Conservation (phyloP, 2,888 invertebrate genomes). For the Sesamia inferens region DNA sequence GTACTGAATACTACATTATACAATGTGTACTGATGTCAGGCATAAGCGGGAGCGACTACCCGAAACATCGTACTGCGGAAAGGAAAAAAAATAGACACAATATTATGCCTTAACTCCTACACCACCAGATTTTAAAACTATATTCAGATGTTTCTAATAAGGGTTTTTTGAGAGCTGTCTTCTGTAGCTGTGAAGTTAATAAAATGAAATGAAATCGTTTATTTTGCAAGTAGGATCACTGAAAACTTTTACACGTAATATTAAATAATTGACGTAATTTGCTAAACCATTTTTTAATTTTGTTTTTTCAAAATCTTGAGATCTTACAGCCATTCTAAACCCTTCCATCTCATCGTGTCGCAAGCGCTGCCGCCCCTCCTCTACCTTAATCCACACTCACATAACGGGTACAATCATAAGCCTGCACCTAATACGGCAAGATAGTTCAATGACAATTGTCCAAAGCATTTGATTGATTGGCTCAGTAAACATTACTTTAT, state of each 20-base stretch:
- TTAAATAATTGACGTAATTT: too few relatives aligned
- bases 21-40: slow-evolving; percentile 59
- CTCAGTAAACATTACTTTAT: slow-evolving; percentile 45
- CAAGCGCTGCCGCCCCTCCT: slow-evolving; percentile 37
- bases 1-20: slow-evolving; percentile 76
- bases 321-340: neutral
- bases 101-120: too few relatives aligned
- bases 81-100: too few relatives aligned
- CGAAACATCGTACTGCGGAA: neutral
- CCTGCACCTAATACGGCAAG: slow-evolving; percentile 67
- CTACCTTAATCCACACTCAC: neutral
- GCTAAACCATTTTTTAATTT: neutral
- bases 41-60: slow-evolving; percentile 42
- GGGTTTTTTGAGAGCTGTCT: too few relatives aligned
- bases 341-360: neutral
- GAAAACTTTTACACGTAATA: too few relatives aligned
- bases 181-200: neutral
- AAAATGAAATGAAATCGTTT: too few relatives aligned
- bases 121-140: too few relatives aligned
- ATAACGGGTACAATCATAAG: slow-evolving; percentile 68
- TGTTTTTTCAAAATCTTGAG: neutral
- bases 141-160: too few relatives aligned
- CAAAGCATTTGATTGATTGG: slow-evolving; percentile 65
- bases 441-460: slow-evolving; percentile 72
- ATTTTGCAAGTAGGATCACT: too few relatives aligned